Percentiles rank a stretch among this genome's conserved stretches.
Conservation (phyloP, 2,888 invertebrate genomes). For the Caenorhabditis drosophilae region DNA sequence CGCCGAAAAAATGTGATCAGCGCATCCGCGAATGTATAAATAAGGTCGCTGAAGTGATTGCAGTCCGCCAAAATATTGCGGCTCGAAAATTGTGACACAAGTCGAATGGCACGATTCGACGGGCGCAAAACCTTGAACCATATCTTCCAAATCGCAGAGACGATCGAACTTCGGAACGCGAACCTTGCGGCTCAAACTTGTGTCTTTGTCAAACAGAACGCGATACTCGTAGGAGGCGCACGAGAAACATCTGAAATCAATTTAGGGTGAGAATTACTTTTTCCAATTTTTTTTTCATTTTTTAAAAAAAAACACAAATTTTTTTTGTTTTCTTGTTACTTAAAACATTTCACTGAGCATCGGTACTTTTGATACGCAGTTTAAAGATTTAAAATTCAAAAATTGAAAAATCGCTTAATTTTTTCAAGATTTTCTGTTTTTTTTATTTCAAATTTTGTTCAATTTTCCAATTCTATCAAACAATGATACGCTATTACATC, state of each 20-base stretch:
- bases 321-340: too few species aligned
- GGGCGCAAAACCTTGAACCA: conserved; percentile 41
- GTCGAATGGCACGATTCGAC: conserved; percentile 44
- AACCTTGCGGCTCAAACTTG: conserved; percentile 21
- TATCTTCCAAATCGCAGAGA: conserved; percentile 40
- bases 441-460: too few species aligned
- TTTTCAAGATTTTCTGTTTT: too few species aligned
- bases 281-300: background rate
- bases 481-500: too few species aligned
- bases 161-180: conserved; percentile 45
- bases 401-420: too few species aligned
- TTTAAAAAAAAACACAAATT: too few species aligned
- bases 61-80: conserved; percentile 53
- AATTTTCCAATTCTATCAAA: too few species aligned
- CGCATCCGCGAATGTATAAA: conserved; percentile 54
- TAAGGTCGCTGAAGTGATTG: conserved; percentile 44
- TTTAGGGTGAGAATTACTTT: background rate
- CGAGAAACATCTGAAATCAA: conserved; percentile 46
- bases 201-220: conserved; percentile 26
- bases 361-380: too few species aligned
- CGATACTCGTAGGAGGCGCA: conserved; percentile 53
- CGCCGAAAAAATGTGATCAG: conserved; percentile 42
- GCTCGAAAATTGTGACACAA: conserved; percentile 55
- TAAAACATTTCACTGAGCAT: too few species aligned
- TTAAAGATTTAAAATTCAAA: too few species aligned